Evolutionary conservation across 2,797 vertebrate genomes (phyloP), one percentile per base, ranked within the genome.

Genomic region (Onychomys torridus): DNA sequence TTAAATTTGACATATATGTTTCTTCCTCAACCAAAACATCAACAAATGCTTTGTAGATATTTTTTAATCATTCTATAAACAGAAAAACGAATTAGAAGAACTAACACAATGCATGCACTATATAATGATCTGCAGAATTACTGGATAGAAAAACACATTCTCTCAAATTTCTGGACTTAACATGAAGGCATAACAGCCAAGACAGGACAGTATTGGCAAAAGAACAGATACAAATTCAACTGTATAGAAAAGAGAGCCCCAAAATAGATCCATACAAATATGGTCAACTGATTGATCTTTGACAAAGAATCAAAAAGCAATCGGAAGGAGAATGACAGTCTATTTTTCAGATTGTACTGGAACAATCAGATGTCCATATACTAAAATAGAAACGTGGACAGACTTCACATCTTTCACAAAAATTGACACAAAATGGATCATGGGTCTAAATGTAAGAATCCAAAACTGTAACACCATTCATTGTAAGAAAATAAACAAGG

Each of bases 281-380:
- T 71, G 34, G 52, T 67, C 13, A 90, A 85, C 49, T 78, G 61
- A 90, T 37, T 78, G 61, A 94, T 49, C 71, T 95, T 82, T 76
- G 67, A 82, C 77, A 82, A 95, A 82, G 83, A 88, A 65, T 59
- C n/a, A 82, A 82, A 87, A 65, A 92, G 83, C 29, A 82, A 88
- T 75, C 69, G n/a, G 81, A 55, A 49, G 27, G 34, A 81, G 34
- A 81, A 63, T 87, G 63, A 55, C 40, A 84, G 52, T 63, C 89
- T 43, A 63, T 75, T 87, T 76, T 81, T 87, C 65, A 87, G 73
- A 65, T 81, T 37, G 29, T 81, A 43, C 17, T 63, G 34, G n/a
- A 91, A 91, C 37, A 90, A 86, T 73, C 67, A 59, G 29, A 55
- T 73, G 65, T 52, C 43, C 65, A 82, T 76, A 90, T 77, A 78